phyloP scores from a whole-genome alignment of 2,888 invertebrate species.

The Ischnura elegans region DNA sequence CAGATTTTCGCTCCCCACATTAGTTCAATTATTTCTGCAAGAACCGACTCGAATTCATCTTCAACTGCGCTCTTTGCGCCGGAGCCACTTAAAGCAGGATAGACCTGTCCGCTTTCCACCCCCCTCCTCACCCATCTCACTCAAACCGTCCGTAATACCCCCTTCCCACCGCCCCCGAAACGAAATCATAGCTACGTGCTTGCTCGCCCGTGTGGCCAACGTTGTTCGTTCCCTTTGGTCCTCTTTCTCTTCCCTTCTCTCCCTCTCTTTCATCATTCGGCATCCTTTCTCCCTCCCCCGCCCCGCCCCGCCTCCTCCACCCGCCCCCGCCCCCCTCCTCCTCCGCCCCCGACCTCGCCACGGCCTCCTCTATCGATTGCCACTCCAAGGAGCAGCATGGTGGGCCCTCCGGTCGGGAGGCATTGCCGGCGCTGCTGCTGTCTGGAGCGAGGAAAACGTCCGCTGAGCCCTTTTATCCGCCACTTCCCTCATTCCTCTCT shows the following conservation, averaged over 20 bases:
- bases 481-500: neutral
- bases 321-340: neutral
- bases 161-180: no score
- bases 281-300: neutral
- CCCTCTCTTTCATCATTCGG: neutral
- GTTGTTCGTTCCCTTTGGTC: neutral
- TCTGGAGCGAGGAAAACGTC: neutral
- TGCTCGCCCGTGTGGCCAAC: neutral
- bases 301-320: neutral
- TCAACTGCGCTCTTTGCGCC: neutral
- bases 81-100: neutral
- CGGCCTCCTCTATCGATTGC: constrained; percentile 55
- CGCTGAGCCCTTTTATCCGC: neutral
- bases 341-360: constrained; percentile 1
- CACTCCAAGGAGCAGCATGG: constrained; percentile 43
- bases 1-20: no score
- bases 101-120: neutral
- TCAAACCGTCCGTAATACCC: neutral
- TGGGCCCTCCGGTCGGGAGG: neutral
- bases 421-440: constrained; percentile 27
- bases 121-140: neutral
- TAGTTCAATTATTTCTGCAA: neutral
- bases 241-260: neutral
- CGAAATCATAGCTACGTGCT: constrained; percentile 15
- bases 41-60: neutral